A percentile compares a stretch with the other conserved stretches of the same genome.
Conservation (phyloP, 1,140 invertebrate genomes). For the Diabrotica virgifera region DNA sequence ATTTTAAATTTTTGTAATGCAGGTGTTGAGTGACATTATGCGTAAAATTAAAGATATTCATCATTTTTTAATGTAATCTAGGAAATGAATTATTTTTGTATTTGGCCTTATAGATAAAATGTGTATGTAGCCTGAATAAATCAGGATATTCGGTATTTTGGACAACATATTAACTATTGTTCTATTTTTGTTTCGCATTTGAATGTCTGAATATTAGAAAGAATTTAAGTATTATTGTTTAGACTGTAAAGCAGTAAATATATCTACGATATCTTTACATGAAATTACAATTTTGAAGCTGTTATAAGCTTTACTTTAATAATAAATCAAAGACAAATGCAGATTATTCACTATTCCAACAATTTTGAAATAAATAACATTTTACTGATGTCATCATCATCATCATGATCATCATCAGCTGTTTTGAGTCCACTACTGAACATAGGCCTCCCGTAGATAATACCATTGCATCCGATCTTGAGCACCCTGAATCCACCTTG, state of each 20-base stretch:
- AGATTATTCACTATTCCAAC: too few relatives aligned
- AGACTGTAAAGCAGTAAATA: constrained; percentile 9
- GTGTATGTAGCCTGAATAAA: constrained; percentile 9
- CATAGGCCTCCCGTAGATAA: too few relatives aligned
- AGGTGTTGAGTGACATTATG: not conserved
- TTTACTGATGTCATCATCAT: too few relatives aligned
- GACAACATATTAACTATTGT: not conserved
- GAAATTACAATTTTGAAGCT: constrained; percentile 8
- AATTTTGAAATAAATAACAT: too few relatives aligned
- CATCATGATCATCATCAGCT: too few relatives aligned
- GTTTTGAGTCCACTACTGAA: too few relatives aligned
- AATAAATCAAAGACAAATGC: not conserved
- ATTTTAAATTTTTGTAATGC: too few relatives aligned
- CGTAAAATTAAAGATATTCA: constrained; percentile 3
- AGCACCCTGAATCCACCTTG: too few relatives aligned
- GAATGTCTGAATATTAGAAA: constrained; percentile 5
- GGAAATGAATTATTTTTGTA: constrained; percentile 17
- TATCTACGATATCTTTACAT: constrained; percentile 8
- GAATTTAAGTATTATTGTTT: not conserved
- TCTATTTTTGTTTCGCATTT: constrained; percentile 12
- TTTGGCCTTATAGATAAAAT: constrained; percentile 10
- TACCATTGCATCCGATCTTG: too few relatives aligned
- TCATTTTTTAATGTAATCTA: constrained; percentile 8
- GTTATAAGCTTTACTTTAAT: constrained; percentile 14
- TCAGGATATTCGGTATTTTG: constrained; percentile 4